Evolutionary conservation across 2,797 vertebrate species (phyloP).

Genomic region (Saxicola maurus): DNA sequence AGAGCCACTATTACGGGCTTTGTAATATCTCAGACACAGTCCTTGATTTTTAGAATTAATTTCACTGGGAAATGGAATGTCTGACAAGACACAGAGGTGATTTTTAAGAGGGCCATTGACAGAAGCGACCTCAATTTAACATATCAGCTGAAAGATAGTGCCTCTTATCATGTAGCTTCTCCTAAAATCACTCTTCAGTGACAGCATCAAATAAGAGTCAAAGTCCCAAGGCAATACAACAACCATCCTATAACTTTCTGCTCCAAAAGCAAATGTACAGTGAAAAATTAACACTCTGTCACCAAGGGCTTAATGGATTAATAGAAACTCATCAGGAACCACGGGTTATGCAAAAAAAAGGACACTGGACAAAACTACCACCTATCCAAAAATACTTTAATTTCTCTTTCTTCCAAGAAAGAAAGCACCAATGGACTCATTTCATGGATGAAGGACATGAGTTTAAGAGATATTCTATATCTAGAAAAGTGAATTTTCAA

Average conservation of each 20-base stretch:
- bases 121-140: slow-evolving; percentile 53
- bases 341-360: not conserved
- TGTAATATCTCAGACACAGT: slow-evolving; percentile 35
- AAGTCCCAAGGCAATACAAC: slow-evolving; percentile 9
- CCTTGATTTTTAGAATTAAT: slow-evolving; percentile 56
- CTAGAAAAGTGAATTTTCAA: not conserved
- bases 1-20: not conserved
- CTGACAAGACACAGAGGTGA: slow-evolving; percentile 51
- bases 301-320: not conserved
- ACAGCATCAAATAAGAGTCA: not conserved
- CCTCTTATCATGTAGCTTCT: not conserved
- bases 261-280: not conserved
- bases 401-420: not conserved
- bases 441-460: not conserved
- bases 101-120: slow-evolving; percentile 50
- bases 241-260: not conserved
- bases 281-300: not conserved
- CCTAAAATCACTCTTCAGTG: slow-evolving; percentile 36
- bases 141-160: slow-evolving; percentile 17
- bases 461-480: not conserved
- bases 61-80: slow-evolving; percentile 35
- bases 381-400: not conserved
- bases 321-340: not conserved
- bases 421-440: not conserved
- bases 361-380: not conserved